Conservation (phyloP, 1,140 invertebrate genomes). For the Berghia stephanieae region DNA sequence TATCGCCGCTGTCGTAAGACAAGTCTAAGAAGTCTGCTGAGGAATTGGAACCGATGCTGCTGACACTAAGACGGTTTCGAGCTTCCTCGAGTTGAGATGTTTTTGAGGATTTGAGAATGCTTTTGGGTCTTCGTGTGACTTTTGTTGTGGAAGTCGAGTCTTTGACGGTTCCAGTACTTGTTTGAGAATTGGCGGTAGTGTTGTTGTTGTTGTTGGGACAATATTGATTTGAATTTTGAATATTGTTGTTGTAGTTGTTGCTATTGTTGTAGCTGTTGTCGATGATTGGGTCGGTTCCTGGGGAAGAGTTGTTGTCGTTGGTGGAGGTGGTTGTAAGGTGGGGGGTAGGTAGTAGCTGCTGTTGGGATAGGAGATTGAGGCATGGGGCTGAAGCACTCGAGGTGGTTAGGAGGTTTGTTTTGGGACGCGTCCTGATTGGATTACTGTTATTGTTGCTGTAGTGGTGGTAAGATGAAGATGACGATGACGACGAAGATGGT, state of each 20-base stretch:
- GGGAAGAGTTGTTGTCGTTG: no score
- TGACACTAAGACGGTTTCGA: constrained; percentile 58
- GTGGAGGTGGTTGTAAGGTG: neutral
- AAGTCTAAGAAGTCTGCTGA: constrained; percentile 64
- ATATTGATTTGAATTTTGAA: no score
- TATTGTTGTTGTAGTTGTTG: neutral
- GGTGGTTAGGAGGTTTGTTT: neutral
- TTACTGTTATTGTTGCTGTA: neutral
- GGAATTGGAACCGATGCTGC: constrained; percentile 62
- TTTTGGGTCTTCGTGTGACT: constrained; percentile 44
- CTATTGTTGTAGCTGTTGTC: neutral
- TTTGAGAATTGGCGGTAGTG: neutral
- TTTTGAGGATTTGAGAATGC: constrained; percentile 52
- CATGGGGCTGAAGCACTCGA: neutral
- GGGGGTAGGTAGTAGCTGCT: neutral
- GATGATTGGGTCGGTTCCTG: no score
- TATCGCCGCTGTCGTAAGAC: constrained; percentile 62
- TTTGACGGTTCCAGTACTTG: neutral
- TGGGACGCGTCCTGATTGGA: neutral
- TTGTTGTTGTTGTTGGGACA: neutral
- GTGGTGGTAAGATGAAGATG: neutral
- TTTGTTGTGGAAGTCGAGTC: constrained; percentile 23
- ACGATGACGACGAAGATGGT: neutral
- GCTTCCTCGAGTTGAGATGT: constrained; percentile 38
- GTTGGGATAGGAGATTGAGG: neutral